Percentiles rank a stretch among this genome's conserved stretches.
Evolutionary conservation across 2,113 vertebrate genomes (phyloP).

Genomic region (Hippotragus niger): DNA sequence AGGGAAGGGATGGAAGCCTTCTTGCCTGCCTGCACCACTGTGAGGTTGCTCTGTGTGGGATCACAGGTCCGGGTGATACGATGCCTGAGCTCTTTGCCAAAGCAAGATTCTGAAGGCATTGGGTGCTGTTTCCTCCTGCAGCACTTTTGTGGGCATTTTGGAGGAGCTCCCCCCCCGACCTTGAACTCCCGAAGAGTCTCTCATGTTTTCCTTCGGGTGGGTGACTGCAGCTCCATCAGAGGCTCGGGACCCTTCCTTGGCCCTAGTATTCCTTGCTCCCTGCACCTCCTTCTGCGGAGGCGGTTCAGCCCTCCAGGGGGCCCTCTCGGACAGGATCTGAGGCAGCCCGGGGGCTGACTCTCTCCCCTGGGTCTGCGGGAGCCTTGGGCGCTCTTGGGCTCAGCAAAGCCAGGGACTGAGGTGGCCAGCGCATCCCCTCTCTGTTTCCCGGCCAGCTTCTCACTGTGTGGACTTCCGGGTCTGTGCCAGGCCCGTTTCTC

Average conservation of each 20-base stretch:
- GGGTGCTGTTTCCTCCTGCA: not conserved
- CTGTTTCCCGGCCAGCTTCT: not conserved
- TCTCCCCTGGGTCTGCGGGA: not conserved
- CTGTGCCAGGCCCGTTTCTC: not conserved
- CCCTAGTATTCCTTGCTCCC: fast-evolving
- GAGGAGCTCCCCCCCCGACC: not conserved
- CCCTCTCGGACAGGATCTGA: not conserved
- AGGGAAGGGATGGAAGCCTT: not conserved
- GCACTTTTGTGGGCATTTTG: not conserved
- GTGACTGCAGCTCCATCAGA: too few species aligned
- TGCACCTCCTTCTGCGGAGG: not conserved
- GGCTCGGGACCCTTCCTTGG: not conserved
- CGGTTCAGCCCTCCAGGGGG: not conserved
- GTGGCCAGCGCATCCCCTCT: too few species aligned
- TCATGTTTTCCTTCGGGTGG: not conserved
- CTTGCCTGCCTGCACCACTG: not conserved
- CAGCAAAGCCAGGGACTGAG: not conserved
- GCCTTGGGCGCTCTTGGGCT: not conserved
- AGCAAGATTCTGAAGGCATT: not conserved
- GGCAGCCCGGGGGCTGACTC: not conserved
- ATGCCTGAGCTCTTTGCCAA: not conserved
- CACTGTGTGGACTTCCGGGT: not conserved
- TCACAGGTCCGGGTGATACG: fast-evolving
- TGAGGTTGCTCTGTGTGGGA: not conserved
- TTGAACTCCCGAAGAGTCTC: not conserved